These are phyloP conservation scores for Dufourea novaeangliae DNA, from an alignment of 1,140 invertebrate species.

Conservation along the genomic window DNA sequence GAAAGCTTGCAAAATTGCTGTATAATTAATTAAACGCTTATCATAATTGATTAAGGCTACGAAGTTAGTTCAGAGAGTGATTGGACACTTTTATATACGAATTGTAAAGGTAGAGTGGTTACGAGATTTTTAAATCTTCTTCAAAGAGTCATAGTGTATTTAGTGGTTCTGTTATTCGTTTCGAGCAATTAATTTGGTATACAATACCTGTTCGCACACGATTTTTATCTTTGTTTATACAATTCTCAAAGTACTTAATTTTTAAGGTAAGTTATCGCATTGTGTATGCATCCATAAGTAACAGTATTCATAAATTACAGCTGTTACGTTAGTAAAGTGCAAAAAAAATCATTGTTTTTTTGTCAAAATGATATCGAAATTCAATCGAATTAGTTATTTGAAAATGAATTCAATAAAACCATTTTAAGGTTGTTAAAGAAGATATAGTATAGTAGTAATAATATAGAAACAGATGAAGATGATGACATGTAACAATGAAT, in stretches of 20 bases:
- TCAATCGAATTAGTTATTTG: background rate
- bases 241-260: background rate
- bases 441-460: background rate
- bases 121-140: background rate
- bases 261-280: constrained; percentile 26
- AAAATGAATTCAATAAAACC: background rate
- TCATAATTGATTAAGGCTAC: background rate
- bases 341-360: background rate
- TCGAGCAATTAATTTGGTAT: background rate
- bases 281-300: background rate
- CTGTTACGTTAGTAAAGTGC: constrained; percentile 4
- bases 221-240: constrained; percentile 12
- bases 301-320: background rate
- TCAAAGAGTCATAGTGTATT: background rate
- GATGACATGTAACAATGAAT: constrained; percentile 48
- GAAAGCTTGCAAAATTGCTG: background rate
- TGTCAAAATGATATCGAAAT: background rate
- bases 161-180: background rate
- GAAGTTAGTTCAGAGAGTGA: background rate
- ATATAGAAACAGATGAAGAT: background rate
- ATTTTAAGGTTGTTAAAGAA: background rate
- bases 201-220: background rate
- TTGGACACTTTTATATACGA: constrained; percentile 5
- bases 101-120: background rate
- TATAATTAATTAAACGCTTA: constrained; percentile 9